Evolutionary conservation across 2,113 vertebrate species (phyloP).

Genomic region (Phaetusa simplex): DNA sequence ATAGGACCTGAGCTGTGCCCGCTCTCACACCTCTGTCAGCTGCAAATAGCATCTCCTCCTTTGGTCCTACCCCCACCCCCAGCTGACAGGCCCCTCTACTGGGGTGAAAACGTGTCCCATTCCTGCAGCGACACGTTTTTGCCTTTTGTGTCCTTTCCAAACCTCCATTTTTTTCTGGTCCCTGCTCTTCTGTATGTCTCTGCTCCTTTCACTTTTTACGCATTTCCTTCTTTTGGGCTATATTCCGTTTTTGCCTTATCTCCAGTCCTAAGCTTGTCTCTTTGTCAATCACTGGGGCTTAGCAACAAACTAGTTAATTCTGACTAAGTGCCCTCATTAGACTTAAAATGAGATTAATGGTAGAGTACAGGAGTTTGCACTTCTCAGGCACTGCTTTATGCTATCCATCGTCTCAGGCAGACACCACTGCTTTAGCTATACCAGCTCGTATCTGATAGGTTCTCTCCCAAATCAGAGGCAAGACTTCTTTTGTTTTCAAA

Average conservation of each 20-base stretch:
- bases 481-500: constrained; percentile 20
- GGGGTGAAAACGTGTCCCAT: background rate
- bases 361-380: background rate
- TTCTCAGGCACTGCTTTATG: background rate
- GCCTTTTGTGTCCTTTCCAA: background rate
- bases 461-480: background rate
- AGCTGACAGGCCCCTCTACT: background rate
- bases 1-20: background rate
- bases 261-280: background rate
- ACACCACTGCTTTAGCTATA: background rate
- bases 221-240: background rate
- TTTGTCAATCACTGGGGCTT: background rate
- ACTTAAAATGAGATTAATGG: background rate
- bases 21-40: background rate
- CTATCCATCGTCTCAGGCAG: background rate
- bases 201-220: background rate
- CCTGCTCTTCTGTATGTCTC: background rate
- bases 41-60: background rate
- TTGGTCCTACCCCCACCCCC: background rate
- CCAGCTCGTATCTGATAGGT: background rate
- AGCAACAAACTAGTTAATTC: background rate
- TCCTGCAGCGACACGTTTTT: background rate
- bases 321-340: constrained; percentile 10
- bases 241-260: background rate
- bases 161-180: background rate